Conservation (phyloP, 2,797 vertebrate species). For the Carapus acus region DNA sequence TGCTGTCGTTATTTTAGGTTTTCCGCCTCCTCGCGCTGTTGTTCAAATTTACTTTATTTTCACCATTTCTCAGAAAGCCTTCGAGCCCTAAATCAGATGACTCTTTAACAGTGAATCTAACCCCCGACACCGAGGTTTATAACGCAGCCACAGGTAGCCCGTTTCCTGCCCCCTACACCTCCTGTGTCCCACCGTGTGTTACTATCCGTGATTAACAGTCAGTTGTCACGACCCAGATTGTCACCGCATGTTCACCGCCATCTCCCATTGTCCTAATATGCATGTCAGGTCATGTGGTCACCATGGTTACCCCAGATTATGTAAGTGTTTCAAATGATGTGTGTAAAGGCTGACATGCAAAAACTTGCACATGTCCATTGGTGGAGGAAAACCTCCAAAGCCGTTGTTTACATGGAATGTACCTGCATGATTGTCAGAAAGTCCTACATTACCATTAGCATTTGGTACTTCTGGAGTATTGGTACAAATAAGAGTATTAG, state of each 20-base stretch:
- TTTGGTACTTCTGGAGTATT: no score
- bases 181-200: slow-evolving; percentile 26
- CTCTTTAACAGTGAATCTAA: slow-evolving; percentile 66
- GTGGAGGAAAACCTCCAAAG: no score
- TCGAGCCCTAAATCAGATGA: slow-evolving; percentile 73
- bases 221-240: not conserved
- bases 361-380: not conserved
- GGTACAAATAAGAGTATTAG: no score
- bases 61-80: slow-evolving; percentile 77
- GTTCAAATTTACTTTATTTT: slow-evolving; percentile 60
- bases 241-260: slow-evolving; percentile 28
- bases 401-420: no score
- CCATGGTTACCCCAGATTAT: slow-evolving; percentile 7
- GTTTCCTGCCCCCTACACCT: slow-evolving; percentile 28
- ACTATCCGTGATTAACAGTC: slow-evolving; percentile 28
- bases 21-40: slow-evolving; percentile 13
- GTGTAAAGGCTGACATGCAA: slow-evolving; percentile 4
- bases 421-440: no score
- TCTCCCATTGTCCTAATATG: slow-evolving; percentile 26
- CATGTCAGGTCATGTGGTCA: slow-evolving; percentile 39
- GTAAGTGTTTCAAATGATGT: slow-evolving; percentile 7
- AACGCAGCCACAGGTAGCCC: slow-evolving; percentile 67
- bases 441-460: no score
- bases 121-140: slow-evolving; percentile 61
- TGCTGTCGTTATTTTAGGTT: not conserved